These are phyloP conservation scores for Ooceraea biroi DNA, from an alignment of 1,140 invertebrate species.

Conservation along the genomic window DNA sequence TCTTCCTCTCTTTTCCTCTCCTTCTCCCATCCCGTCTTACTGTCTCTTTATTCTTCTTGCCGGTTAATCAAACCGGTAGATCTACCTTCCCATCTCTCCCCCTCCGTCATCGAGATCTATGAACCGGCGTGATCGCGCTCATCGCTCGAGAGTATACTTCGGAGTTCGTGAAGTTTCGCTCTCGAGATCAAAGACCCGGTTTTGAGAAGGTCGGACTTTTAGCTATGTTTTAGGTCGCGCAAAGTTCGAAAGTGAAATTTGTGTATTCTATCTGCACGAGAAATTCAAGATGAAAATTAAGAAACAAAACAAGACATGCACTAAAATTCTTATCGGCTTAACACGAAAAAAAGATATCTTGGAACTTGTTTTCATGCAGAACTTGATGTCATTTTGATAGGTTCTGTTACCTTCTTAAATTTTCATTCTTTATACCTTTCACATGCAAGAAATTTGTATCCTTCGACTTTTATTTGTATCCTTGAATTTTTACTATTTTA, in stretches of 20 bases:
- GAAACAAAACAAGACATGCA: neutral
- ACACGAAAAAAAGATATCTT: neutral
- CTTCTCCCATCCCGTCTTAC: neutral
- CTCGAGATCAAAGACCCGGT: constrained; percentile 46
- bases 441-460: neutral
- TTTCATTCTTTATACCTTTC: neutral
- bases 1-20: constrained; percentile 21
- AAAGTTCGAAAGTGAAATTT: constrained; percentile 54
- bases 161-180: constrained; percentile 50
- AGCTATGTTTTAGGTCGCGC: constrained; percentile 24
- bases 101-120: constrained; percentile 62
- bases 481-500: too few relatives aligned
- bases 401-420: neutral
- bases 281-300: neutral
- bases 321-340: neutral
- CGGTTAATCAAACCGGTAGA: constrained; percentile 78
- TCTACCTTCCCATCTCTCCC: constrained; percentile 74
- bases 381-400: neutral
- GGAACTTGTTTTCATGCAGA: neutral
- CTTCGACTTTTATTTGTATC: too few relatives aligned
- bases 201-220: constrained; percentile 47
- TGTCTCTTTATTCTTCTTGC: constrained; percentile 55
- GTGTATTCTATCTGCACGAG: neutral
- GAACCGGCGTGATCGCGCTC: constrained; percentile 69
- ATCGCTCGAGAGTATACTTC: constrained; percentile 55